These are phyloP conservation scores for Falco naumanni DNA, from an alignment of 2,797 vertebrate species.

Conservation along the genomic window DNA sequence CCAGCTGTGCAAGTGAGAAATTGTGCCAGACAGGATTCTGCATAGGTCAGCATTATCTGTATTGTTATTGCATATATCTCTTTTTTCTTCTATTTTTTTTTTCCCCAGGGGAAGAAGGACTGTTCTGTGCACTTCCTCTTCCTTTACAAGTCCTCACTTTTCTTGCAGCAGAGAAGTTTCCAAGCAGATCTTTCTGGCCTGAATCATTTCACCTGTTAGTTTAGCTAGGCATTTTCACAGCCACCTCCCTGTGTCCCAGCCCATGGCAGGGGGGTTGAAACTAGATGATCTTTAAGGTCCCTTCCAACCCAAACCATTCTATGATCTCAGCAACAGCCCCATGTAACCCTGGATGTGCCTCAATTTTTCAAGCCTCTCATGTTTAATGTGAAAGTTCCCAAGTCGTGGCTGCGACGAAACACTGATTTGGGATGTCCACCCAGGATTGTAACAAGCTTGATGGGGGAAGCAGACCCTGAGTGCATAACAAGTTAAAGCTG, in stretches of 20 bases:
- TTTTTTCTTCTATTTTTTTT: too few relatives aligned
- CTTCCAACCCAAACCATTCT: too few relatives aligned
- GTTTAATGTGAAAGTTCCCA: not conserved
- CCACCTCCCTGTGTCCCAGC: too few relatives aligned
- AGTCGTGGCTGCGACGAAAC: not conserved
- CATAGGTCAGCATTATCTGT: not conserved
- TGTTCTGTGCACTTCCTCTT: not conserved
- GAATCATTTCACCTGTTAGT: not conserved
- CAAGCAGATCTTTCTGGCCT: not conserved
- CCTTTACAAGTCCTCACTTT: not conserved
- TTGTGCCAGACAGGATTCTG: not conserved
- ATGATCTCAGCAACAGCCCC: not conserved
- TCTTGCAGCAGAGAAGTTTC: not conserved
- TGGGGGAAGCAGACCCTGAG: not conserved
- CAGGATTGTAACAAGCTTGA: not conserved
- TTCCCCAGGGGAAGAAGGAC: accelerated
- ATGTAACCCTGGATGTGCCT: not conserved
- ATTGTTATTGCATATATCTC: not conserved
- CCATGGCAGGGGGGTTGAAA: too few relatives aligned
- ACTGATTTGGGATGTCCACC: not conserved
- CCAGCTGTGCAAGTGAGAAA: not conserved
- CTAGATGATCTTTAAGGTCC: too few relatives aligned
- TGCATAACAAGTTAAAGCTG: not conserved
- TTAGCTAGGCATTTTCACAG: not conserved
- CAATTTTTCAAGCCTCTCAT: not conserved